Evolutionary conservation across 2,888 invertebrate genomes (phyloP), one percentile per base, ranked within the genome.

Genomic region (Encarsia formosa): DNA sequence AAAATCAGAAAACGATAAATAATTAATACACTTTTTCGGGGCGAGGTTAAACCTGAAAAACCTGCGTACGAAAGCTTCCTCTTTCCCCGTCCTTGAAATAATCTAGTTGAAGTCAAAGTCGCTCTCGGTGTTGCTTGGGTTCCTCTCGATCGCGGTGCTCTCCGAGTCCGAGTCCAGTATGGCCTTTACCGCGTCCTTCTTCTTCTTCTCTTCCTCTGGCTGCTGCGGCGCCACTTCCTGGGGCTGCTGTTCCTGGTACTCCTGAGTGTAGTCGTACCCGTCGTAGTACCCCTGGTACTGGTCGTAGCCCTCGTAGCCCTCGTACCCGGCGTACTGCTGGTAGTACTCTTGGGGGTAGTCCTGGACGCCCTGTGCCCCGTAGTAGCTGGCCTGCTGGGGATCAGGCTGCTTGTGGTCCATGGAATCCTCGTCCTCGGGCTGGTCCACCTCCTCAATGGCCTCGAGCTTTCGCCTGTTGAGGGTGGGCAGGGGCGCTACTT

Each of bases 21-120:
- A n/a, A n/a, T n/a, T n/a, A n/a, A n/a, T n/a, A n/a, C n/a, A n/a
- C n/a, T n/a, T n/a, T n/a, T n/a, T n/a, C n/a, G n/a, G n/a, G n/a
- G n/a, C n/a, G n/a, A n/a, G n/a, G n/a, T n/a, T n/a, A n/a, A n/a
- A n/a, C n/a, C n/a, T n/a, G n/a, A n/a, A n/a, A n/a, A n/a, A n/a
- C n/a, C n/a, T n/a, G n/a, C n/a, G n/a, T n/a, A n/a, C n/a, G n/a
- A n/a, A n/a, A n/a, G n/a, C n/a, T n/a, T n/a, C n/a, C n/a, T n/a
- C n/a, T n/a, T n/a, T n/a, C n/a, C n/a, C n/a, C 29, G 8, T 29
- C 13, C 13, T 29, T 29, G 13, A 29, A 29, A 13, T 29, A 29
- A 9, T 23, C 59, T 58, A 73, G 61, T 73, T 73, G 40, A 73
- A 73, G 58, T 73, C 70, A 54, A 69, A 73, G 55, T 73, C 73